phyloP scores from a whole-genome alignment of 2,113 vertebrate genomes.

The Chaenogobius annularis region DNA sequence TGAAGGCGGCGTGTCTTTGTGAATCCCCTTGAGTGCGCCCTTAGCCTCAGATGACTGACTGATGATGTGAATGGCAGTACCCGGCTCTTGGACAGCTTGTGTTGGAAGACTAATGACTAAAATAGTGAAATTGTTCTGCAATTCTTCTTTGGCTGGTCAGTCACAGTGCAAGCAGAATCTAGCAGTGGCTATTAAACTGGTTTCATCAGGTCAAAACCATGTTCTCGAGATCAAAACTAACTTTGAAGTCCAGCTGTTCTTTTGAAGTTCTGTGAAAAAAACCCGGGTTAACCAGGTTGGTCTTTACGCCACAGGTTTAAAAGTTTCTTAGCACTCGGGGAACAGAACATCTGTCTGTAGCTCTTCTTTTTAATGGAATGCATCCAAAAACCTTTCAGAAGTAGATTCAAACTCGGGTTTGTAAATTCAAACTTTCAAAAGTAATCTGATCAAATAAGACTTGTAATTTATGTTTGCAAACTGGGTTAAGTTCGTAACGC shows the following conservation, averaged over 20 bases:
- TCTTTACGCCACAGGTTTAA: constrained; percentile 32
- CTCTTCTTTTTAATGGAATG: constrained; percentile 2
- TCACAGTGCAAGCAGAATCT: constrained; percentile 17
- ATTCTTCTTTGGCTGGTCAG: constrained; percentile 25
- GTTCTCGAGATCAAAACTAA: constrained; percentile 48
- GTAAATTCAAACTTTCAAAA: too few relatives aligned
- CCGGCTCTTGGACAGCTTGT: neutral
- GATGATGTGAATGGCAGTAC: constrained; percentile 3
- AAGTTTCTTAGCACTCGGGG: constrained; percentile 3
- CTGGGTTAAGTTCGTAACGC: too few relatives aligned
- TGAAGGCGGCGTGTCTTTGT: constrained; percentile 5
- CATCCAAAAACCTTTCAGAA: too few relatives aligned
- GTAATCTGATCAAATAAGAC: too few relatives aligned
- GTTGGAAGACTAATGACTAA: constrained; percentile 10
- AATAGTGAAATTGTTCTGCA: neutral
- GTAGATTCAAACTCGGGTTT: too few relatives aligned
- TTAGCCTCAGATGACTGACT: constrained; percentile 13
- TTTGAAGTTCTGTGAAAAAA: constrained; percentile 33
- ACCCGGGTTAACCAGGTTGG: constrained; percentile 36
- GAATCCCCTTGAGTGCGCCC: constrained; percentile 5
- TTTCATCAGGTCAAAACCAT: constrained; percentile 49
- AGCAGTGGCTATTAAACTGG: constrained; percentile 32
- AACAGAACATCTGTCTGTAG: constrained; percentile 21
- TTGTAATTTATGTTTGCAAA: too few relatives aligned
- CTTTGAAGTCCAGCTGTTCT: constrained; percentile 51